Conservation (phyloP, 2,797 vertebrate genomes). For the Enteromius treurensis region DNA sequence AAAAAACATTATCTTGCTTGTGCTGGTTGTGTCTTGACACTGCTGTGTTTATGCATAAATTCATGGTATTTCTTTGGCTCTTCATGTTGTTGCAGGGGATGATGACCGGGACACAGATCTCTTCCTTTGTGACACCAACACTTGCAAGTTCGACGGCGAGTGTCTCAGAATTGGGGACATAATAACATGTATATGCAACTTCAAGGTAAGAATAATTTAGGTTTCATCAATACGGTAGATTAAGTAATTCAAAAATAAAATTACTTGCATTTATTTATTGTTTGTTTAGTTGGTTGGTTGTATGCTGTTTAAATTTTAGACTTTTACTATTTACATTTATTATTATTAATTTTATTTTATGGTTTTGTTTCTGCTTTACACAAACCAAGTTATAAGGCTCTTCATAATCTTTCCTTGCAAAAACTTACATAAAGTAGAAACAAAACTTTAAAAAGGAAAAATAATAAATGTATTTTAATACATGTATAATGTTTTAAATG, state of each 20-base stretch:
- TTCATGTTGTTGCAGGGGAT: conserved; percentile 82
- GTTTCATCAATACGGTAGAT: neutral
- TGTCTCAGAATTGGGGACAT: conserved; percentile 98
- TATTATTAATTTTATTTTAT: no score
- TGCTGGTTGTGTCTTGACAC: neutral
- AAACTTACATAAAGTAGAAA: neutral
- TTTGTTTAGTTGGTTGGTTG: neutral
- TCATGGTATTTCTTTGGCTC: conserved; percentile 61
- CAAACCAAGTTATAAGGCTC: neutral
- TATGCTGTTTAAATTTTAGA: neutral
- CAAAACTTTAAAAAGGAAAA: neutral
- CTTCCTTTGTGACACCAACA: conserved; percentile 98
- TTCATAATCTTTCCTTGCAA: neutral
- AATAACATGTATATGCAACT: conserved; percentile 98
- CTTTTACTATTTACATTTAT: neutral
- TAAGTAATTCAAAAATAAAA: neutral
- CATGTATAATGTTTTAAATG: neutral
- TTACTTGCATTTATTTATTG: no score
- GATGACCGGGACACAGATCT: conserved; percentile 98
- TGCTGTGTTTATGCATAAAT: conserved; percentile 7
- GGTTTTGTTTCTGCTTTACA: no score
- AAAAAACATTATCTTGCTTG: conserved; percentile 6
- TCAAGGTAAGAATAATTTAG: conserved; percentile 87
- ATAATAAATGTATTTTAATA: neutral
- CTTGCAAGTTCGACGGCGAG: conserved; percentile 98